Conservation (phyloP, 1,140 invertebrate species). For the Hesperophylax magnus region DNA sequence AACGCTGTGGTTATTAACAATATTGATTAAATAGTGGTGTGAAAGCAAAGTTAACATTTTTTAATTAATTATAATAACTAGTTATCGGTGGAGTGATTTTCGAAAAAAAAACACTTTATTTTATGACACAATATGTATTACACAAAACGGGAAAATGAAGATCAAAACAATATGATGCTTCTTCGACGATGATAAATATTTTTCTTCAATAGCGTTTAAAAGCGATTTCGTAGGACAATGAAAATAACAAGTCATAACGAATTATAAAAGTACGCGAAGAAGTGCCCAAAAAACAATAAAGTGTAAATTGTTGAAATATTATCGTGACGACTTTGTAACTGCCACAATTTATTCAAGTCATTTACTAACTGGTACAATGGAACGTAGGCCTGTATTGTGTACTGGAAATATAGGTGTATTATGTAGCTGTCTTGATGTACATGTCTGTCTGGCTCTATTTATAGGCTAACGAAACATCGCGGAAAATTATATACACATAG, state of each 20-base stretch:
- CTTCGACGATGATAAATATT: neutral
- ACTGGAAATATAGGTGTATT: neutral
- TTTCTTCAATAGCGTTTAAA: neutral
- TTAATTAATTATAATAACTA: no score
- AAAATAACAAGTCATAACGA: neutral
- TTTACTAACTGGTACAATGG: constrained; percentile 23
- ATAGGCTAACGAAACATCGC: constrained; percentile 1
- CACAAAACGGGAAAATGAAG: no score
- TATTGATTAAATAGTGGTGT: no score
- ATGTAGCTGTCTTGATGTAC: constrained; percentile 14
- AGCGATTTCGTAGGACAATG: neutral
- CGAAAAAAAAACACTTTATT: no score
- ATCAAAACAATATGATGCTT: no score
- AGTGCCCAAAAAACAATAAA: constrained; percentile 24
- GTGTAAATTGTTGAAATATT: neutral
- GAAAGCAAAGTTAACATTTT: no score
- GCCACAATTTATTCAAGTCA: constrained; percentile 30
- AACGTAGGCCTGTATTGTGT: neutral
- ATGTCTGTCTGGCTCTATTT: constrained; percentile 28
- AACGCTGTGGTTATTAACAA: no score
- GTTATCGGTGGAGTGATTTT: no score
- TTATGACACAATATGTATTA: no score
- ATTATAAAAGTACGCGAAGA: constrained; percentile 6
- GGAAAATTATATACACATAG: constrained; percentile 4
- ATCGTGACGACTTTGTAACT: constrained; percentile 30